Evolutionary conservation across 2,888 invertebrate genomes (phyloP), one percentile per base, ranked within the genome.

Genomic region (Pollenia griseotomentosa): DNA sequence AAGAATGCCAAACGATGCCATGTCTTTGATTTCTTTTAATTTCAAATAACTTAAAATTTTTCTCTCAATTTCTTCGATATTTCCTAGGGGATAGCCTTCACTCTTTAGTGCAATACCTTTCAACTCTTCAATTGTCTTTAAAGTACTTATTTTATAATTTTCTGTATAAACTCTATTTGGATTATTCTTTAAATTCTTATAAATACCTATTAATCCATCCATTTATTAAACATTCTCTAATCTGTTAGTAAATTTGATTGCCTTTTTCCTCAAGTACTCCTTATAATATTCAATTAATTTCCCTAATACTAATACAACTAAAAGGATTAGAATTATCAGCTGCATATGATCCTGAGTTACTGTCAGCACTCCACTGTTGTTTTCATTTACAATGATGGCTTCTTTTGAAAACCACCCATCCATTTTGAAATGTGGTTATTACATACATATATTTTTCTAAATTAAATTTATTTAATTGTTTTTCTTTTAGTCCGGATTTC

Each of bases 171-270:
- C 40, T 61, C 61, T 61, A 40, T 42, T 61, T 8, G 40, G 61
- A 42, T 8, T 42, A 3, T 42, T 61, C n/a, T 61, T 61, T 42
- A 61, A 61, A 40, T 61, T 61, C 40, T 40, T 61, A 61, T 61
- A 61, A 61, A 61, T 61, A 40, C 40, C 9, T 61, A 61, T 61
- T 61, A 61, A n/a, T n/a, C n/a, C 42, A 61, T 61, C 61, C 42
- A 61, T 61, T 16, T 19, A n/a, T 61, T 61, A 40, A 40, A 61
- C 42, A 61, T 61, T 61, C n/a, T 42, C 40, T 40, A 61, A n/a
- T 61, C 8, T 61, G n/a, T 61, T 40, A 61, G 14, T n/a, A 40
- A 61, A 40, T 2, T 61, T 61, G n/a, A 42, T 8, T 42, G 61
- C 14, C 2, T 61, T 61, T 59, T 10, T 33, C 11, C n/a, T 42